Evolutionary conservation across 2,113 vertebrate genomes (phyloP).

Genomic region (Herpetotheres cachinnans): DNA sequence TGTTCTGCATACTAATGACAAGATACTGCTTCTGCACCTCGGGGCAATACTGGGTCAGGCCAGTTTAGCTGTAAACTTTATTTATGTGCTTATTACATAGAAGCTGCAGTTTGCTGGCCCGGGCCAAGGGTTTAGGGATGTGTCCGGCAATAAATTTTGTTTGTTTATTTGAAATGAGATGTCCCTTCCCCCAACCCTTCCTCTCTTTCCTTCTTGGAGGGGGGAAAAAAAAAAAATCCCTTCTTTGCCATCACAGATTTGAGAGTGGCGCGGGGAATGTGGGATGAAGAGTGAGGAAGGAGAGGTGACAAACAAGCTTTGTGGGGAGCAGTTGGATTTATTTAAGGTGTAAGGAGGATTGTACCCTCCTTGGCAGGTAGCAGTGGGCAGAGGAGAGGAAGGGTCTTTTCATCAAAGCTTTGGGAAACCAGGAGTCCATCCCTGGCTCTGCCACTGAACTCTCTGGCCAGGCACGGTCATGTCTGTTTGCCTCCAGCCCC

Average conservation of each 20-base stretch:
- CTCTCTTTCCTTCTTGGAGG: background rate
- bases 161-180: background rate
- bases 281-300: background rate
- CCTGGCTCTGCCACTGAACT: background rate
- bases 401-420: too few relatives aligned
- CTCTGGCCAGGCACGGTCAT: background rate
- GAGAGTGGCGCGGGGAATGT: background rate
- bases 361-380: background rate
- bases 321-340: background rate
- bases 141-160: background rate
- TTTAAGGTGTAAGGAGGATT: background rate
- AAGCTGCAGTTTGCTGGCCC: slow-evolving; percentile 18
- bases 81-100: slow-evolving; percentile 64
- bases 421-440: background rate
- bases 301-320: rapidly evolving
- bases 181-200: background rate
- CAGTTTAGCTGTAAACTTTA: slow-evolving; percentile 66
- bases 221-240: rapidly evolving
- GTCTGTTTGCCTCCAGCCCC: background rate
- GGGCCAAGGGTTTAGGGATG: background rate
- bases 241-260: background rate
- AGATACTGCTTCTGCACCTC: slow-evolving; percentile 62
- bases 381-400: background rate
- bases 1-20: slow-evolving; percentile 77
- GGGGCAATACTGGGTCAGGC: slow-evolving; percentile 75